A percentile compares a stretch with the other conserved stretches of the same genome.
Evolutionary conservation across 2,888 invertebrate species (phyloP).

Genomic region (Oeneis ivallda): DNA sequence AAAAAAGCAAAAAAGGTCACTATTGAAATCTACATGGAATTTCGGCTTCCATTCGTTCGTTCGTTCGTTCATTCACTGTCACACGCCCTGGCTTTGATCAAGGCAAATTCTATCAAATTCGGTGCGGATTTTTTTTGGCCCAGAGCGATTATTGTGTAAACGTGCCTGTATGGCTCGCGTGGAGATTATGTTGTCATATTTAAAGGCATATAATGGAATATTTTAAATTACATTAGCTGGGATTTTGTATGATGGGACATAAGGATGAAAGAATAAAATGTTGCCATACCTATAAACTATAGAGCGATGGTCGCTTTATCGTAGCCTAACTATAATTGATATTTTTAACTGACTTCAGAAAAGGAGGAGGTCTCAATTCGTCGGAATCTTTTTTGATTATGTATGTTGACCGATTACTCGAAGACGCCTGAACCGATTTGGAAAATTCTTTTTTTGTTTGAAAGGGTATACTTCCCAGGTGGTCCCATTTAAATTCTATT

Average conservation of each 20-base stretch:
- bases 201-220: slow-evolving; percentile 27
- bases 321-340: neutral
- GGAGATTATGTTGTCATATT: slow-evolving; percentile 31
- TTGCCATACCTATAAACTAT: neutral
- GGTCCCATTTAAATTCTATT: too few relatives aligned
- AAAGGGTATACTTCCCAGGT: too few relatives aligned
- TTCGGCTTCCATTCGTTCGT: slow-evolving; percentile 19
- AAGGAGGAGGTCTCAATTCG: too few relatives aligned
- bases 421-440: too few relatives aligned
- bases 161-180: slow-evolving; percentile 30
- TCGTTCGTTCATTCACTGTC: slow-evolving; percentile 25
- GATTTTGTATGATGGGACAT: neutral
- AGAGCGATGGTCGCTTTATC: neutral
- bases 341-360: too few relatives aligned
- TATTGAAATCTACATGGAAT: slow-evolving; percentile 26
- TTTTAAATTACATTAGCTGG: slow-evolving; percentile 8
- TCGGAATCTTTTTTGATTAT: too few relatives aligned
- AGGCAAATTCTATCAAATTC: slow-evolving; percentile 31
- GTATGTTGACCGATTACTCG: too few relatives aligned
- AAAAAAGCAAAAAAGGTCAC: slow-evolving; percentile 12
- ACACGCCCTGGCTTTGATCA: slow-evolving; percentile 30
- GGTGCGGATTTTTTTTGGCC: slow-evolving; percentile 15
- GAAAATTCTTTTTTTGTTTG: too few relatives aligned
- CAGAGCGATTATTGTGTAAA: slow-evolving; percentile 18
- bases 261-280: neutral